Base-by-base conservation (phyloP, 1,140 invertebrate species). In the Drosophila miranda region DNA sequence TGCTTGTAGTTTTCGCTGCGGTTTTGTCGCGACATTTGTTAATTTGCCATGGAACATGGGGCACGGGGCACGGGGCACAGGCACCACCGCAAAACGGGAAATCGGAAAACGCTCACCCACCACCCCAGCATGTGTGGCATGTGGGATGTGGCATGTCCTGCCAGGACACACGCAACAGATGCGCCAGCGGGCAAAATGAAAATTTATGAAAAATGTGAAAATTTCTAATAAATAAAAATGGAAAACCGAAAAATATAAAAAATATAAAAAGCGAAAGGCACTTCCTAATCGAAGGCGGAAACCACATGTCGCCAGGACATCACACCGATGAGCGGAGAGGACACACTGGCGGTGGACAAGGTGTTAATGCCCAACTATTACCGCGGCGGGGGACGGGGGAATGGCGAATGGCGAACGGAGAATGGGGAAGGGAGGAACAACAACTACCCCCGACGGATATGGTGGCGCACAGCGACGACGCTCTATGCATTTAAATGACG, bases 11-110 rank as follows among this genome's bases (percentile, higher is more conserved):
- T 83, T 63, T 48, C 51, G 69, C 52, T 73, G 70, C 69, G 69
- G 69, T 72, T 72, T 80, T 80, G 77, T 80, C 75, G 80, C 80
- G 80, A 86, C 80, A 75, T 84, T 80, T 84, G 80, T 80, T 86
- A 84, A 84, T 84, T 84, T 84, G 80, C 81, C 80, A 66, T 75
- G 67, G 67, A 78, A 75, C 73, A 72, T 68, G 52, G 34, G 49
- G 34, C 49, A 72, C 2, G 1, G 5, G 23, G 23, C 23, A 21
- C 26, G 7, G 26, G 26, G 26, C 6, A 28, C 6, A 7, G 26
- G 28, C 28, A 28, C 7, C 28, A 30, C 28, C 28, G 28, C 28
- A 30, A 30, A 30, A 30, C 28, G 28, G 7, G 28, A 30, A 30
- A 30, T 30, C 28, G 28, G 28, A 30, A 30, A 30, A 30, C 7